phyloP scores from a whole-genome alignment of 2,888 invertebrate species.

The Biston betularia region DNA sequence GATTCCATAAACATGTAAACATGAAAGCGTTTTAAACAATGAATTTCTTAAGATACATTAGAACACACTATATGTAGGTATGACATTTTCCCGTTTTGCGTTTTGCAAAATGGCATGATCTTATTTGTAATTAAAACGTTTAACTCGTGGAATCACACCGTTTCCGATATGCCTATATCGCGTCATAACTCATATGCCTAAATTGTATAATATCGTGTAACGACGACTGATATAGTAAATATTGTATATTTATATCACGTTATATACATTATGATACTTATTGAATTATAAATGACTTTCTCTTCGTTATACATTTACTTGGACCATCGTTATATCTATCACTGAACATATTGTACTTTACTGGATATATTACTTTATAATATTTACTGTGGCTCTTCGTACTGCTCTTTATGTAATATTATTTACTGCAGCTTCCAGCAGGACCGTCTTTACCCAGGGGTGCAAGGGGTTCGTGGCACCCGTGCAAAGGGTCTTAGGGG shows the following conservation, averaged over 20 bases:
- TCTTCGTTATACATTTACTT: constrained; percentile 55
- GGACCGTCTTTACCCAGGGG: no score
- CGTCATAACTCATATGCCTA: constrained; percentile 57
- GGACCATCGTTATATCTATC: constrained; percentile 56
- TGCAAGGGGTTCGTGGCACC: no score
- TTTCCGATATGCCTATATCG: not conserved
- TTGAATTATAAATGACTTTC: constrained; percentile 55
- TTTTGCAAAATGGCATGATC: no score
- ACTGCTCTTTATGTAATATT: no score
- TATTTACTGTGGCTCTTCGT: no score
- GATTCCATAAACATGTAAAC: constrained; percentile 8
- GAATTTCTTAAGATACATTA: not conserved
- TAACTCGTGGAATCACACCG: not conserved
- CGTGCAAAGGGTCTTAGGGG: no score
- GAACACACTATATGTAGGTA: not conserved
- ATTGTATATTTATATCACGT: constrained; percentile 74
- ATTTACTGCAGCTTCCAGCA: no score
- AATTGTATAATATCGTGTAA: constrained; percentile 51
- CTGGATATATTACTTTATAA: no score
- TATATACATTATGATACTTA: constrained; percentile 40
- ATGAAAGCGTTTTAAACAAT: not conserved
- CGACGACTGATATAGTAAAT: constrained; percentile 73
- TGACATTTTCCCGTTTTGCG: not conserved
- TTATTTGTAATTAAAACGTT: not conserved
- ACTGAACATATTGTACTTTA: no score